Percentiles rank a stretch among this genome's conserved stretches.
Evolutionary conservation across 2,888 invertebrate genomes (phyloP).

Genomic region (Melanargia galathea): DNA sequence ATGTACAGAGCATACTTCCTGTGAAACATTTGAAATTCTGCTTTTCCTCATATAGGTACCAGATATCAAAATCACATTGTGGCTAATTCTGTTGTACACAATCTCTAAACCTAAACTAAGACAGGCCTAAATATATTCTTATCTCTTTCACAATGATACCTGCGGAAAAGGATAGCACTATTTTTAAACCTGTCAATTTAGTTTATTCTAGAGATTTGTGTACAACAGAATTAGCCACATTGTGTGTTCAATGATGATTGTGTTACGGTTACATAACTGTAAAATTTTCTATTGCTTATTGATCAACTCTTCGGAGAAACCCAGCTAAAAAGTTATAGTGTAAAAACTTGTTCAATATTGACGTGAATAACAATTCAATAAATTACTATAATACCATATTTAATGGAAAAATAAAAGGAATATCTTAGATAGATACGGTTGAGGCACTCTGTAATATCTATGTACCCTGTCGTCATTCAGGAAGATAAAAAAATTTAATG

Average conservation of each 20-base stretch:
- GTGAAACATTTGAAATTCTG: constrained; percentile 39
- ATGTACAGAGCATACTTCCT: constrained; percentile 36
- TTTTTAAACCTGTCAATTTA: no score
- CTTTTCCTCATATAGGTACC: constrained; percentile 28
- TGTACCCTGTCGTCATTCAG: not conserved
- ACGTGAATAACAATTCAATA: no score
- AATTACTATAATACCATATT: not conserved
- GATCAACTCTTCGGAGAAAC: not conserved
- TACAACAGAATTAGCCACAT: no score
- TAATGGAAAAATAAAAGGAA: not conserved
- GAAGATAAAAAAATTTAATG: no score
- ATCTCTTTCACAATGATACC: no score
- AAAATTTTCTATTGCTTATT: not conserved
- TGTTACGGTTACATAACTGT: constrained; percentile 1
- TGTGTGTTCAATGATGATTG: no score
- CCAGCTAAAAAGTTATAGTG: not conserved
- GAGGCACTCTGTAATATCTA: not conserved
- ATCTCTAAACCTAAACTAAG: no score
- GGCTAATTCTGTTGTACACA: no score
- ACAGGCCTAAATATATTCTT: no score
- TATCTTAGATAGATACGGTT: no score
- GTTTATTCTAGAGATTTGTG: no score
- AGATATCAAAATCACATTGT: constrained; percentile 38
- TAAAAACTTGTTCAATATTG: not conserved
- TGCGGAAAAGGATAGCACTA: no score